Evolutionary conservation across 2,113 vertebrate species (phyloP).

Genomic region (Chaetorhynchus papuensis): DNA sequence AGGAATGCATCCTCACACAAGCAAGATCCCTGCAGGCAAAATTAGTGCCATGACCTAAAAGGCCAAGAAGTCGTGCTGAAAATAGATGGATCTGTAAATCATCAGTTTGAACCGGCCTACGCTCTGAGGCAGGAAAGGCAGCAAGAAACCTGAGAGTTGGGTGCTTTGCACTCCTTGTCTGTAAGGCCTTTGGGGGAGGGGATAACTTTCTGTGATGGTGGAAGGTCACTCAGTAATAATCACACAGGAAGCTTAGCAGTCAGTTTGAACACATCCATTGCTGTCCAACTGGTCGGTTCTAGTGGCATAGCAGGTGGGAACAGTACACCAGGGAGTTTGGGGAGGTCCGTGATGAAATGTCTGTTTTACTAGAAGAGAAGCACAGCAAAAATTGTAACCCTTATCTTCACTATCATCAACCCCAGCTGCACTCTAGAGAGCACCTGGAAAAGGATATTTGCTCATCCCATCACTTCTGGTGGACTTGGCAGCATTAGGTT

Average conservation of each 20-base stretch:
- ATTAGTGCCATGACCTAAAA: background rate
- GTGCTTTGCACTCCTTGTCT: background rate
- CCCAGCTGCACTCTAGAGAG: background rate
- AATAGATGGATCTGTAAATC: background rate
- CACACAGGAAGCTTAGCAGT: background rate
- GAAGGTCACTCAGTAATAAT: background rate
- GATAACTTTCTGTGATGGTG: background rate
- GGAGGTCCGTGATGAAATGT: background rate
- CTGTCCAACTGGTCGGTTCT: fast-evolving
- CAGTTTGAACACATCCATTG: fast-evolving
- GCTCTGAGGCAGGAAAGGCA: background rate
- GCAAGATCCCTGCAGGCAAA: background rate
- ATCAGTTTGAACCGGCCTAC: background rate
- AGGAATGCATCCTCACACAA: background rate
- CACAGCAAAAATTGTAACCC: background rate
- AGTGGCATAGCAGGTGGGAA: background rate
- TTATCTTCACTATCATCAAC: background rate
- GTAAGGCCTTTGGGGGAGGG: background rate
- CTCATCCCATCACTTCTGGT: background rate
- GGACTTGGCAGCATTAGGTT: background rate
- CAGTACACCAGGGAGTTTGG: fast-evolving
- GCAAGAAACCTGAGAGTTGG: background rate
- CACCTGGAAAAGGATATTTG: background rate
- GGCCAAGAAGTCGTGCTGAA: background rate
- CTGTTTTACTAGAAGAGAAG: background rate